Evolutionary conservation across 2,113 vertebrate genomes (phyloP).

Genomic region (Oenanthe melanoleuca): DNA sequence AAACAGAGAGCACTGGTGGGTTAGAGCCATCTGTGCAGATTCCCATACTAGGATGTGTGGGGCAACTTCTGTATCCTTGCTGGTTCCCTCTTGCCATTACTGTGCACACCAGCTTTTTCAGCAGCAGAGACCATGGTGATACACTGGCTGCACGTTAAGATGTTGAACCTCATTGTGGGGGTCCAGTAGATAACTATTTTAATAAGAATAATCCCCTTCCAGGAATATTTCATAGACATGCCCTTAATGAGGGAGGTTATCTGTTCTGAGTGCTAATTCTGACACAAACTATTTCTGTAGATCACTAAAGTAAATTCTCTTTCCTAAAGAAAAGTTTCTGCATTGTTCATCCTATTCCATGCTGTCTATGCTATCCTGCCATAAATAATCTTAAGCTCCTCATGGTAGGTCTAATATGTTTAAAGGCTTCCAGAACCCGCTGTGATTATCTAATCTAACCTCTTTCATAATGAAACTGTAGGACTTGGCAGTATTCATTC

Average conservation of each 20-base stretch:
- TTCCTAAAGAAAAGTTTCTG: constrained; percentile 33
- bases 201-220: constrained; percentile 1
- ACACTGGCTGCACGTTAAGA: not conserved
- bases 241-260: not conserved
- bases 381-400: constrained; percentile 26
- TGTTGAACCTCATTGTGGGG: not conserved
- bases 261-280: not conserved
- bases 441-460: constrained; percentile 23
- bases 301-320: not conserved
- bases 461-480: constrained; percentile 13
- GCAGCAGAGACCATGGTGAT: not conserved
- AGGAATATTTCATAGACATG: not conserved
- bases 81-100: not conserved
- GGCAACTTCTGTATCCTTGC: not conserved
- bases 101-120: not conserved
- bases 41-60: not conserved
- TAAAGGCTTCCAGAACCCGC: constrained; percentile 16
- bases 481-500: not conserved
- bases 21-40: not conserved
- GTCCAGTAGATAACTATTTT: not conserved
- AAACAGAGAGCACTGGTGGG: not conserved
- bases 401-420: not conserved
- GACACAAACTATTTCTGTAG: not conserved
- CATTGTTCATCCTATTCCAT: constrained; percentile 12
- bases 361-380: not conserved